Percentiles rank a stretch among this genome's conserved stretches.
phyloP scores from a whole-genome alignment of 2,113 vertebrate genomes.

The Tretioscincus oriximinensis region DNA sequence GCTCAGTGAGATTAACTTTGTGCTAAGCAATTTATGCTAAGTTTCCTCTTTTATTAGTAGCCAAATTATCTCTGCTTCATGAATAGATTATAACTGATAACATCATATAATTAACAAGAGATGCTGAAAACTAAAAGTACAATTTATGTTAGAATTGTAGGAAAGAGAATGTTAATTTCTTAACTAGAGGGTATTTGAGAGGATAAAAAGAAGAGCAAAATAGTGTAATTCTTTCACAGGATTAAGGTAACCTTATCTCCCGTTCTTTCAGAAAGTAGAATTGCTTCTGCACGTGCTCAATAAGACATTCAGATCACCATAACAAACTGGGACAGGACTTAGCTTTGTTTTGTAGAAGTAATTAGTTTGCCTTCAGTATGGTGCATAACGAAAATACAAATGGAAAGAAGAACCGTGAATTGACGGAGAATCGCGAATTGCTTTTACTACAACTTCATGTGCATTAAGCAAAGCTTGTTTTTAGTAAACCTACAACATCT shows the following conservation, averaged over 20 bases:
- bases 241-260: constrained; percentile 88
- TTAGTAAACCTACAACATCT: neutral
- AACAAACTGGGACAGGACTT: constrained; percentile 56
- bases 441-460: neutral
- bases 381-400: constrained; percentile 12
- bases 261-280: constrained; percentile 76
- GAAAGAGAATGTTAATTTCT: constrained; percentile 90
- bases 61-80: constrained; percentile 80
- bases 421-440: neutral
- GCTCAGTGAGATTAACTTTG: constrained; percentile 91
- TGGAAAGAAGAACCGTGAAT: neutral
- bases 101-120: constrained; percentile 95
- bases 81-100: constrained; percentile 95
- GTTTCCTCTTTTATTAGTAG: constrained; percentile 74
- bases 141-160: constrained; percentile 87
- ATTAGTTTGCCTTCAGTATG: constrained; percentile 42
- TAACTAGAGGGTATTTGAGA: constrained; percentile 86
- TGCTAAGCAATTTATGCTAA: constrained; percentile 91
- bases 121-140: constrained; percentile 81
- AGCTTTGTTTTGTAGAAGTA: constrained; percentile 31
- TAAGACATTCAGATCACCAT: constrained; percentile 61
- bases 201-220: constrained; percentile 85
- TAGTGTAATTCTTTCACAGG: constrained; percentile 82
- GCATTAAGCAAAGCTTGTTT: neutral
- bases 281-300: constrained; percentile 63